Conservation (phyloP, 2,888 invertebrate species). For the Tinea trinotella region DNA sequence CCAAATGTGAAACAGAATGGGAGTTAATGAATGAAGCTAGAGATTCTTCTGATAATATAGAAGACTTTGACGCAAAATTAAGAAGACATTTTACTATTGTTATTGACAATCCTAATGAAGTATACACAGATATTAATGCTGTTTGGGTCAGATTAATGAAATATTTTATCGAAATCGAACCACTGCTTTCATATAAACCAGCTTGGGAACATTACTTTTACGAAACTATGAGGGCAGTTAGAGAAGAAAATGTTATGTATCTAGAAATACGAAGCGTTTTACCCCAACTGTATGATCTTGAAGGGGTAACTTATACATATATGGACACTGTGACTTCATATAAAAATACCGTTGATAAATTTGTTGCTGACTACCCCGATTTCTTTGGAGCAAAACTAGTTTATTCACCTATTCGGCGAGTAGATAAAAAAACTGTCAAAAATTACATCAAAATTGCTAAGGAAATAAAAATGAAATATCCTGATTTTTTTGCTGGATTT, state of each 20-base stretch:
- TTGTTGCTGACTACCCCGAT: slow-evolving; percentile 72
- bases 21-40: slow-evolving; percentile 59
- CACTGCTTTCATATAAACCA: slow-evolving; percentile 74
- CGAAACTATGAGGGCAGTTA: slow-evolving; percentile 73
- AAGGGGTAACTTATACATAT: slow-evolving; percentile 69
- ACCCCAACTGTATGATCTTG: slow-evolving; percentile 76
- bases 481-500: slow-evolving; percentile 82
- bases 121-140: slow-evolving; percentile 67
- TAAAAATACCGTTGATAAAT: slow-evolving; percentile 68
- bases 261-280: slow-evolving; percentile 77
- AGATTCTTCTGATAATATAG: slow-evolving; percentile 52
- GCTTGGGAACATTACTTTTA: slow-evolving; percentile 78
- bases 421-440: slow-evolving; percentile 45
- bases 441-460: slow-evolving; percentile 58
- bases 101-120: slow-evolving; percentile 50
- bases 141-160: slow-evolving; percentile 74
- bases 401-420: slow-evolving; percentile 75
- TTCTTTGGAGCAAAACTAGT: slow-evolving; percentile 80
- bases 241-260: slow-evolving; percentile 79
- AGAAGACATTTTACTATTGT: slow-evolving; percentile 69
- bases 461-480: slow-evolving; percentile 63
- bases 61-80: slow-evolving; percentile 67
- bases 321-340: slow-evolving; percentile 71
- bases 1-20: slow-evolving; percentile 51
- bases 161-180: slow-evolving; percentile 65